Percentiles rank a stretch among this genome's conserved stretches.
Conservation (phyloP, 2,888 invertebrate genomes). For the Stratiomys singularior region DNA sequence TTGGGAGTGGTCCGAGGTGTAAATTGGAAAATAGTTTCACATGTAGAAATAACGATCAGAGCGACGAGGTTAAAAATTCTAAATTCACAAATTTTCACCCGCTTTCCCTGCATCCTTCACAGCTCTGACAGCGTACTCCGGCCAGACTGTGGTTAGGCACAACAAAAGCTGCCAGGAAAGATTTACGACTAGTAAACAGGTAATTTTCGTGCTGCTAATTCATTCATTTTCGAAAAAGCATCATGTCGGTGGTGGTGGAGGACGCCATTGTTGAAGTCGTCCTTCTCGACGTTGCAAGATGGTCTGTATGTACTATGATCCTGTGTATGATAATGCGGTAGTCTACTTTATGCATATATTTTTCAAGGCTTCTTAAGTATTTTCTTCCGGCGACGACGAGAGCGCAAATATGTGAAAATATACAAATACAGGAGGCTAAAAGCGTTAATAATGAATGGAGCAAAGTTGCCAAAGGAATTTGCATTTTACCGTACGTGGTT, state of each 20-base stretch:
- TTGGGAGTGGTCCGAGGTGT: conserved; percentile 20
- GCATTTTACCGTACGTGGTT: too few species aligned
- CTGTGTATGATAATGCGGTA: conserved; percentile 5
- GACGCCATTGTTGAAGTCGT: not conserved
- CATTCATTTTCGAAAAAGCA: conserved; percentile 50
- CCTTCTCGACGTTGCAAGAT: not conserved
- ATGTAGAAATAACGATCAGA: conserved; percentile 30
- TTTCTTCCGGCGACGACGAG: not conserved
- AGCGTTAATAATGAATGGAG: too few species aligned
- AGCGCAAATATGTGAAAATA: not conserved
- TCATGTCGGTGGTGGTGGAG: conserved; percentile 1
- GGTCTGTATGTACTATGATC: not conserved
- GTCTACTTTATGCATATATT: not conserved
- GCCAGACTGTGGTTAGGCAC: not conserved
- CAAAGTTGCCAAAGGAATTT: too few species aligned
- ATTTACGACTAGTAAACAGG: conserved; percentile 53
- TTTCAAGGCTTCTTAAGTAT: too few species aligned
- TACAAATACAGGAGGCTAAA: too few species aligned
- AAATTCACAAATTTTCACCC: not conserved
- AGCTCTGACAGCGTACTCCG: not conserved
- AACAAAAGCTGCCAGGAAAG: conserved; percentile 45
- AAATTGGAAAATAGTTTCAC: conserved; percentile 37
- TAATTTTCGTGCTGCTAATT: conserved; percentile 52
- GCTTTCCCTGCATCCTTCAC: not conserved
- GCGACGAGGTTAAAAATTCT: not conserved